Evolutionary conservation across 1,140 invertebrate species (phyloP).

Genomic region (Matsumurasca onukii): DNA sequence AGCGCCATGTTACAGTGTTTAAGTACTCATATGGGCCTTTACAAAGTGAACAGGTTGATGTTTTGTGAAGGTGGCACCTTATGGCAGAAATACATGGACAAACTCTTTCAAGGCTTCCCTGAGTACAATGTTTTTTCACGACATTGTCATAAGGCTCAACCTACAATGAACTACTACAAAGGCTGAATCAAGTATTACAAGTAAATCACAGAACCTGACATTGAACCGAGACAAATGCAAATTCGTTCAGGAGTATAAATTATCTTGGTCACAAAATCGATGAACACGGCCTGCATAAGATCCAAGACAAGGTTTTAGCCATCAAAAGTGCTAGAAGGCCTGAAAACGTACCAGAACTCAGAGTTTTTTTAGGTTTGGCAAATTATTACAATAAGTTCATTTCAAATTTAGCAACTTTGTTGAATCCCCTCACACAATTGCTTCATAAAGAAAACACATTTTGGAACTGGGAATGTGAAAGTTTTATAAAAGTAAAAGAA

Average conservation of each 20-base stretch:
- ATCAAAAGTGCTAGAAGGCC: slow-evolving; percentile 37
- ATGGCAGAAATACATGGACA: slow-evolving; percentile 45
- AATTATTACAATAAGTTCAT: slow-evolving; percentile 46
- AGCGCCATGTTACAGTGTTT: not conserved
- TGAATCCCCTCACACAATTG: too few species aligned
- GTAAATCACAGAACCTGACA: slow-evolving; percentile 17
- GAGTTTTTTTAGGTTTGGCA: slow-evolving; percentile 45
- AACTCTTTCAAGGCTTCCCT: slow-evolving; percentile 10
- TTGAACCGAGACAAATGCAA: slow-evolving; percentile 32
- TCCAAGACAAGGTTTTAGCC: slow-evolving; percentile 38
- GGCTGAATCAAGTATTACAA: not conserved
- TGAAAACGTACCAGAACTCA: slow-evolving; percentile 39
- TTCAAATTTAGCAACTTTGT: slow-evolving; percentile 29
- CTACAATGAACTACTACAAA: not conserved
- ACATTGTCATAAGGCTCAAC: slow-evolving; percentile 31
- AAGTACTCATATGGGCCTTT: slow-evolving; percentile 37
- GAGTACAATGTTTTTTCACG: slow-evolving; percentile 30
- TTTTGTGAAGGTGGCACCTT: slow-evolving; percentile 43
- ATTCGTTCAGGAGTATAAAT: slow-evolving; percentile 27
- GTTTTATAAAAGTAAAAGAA: not conserved
- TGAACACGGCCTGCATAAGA: slow-evolving; percentile 34
- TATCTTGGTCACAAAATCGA: slow-evolving; percentile 41
- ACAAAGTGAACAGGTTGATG: slow-evolving; percentile 42
- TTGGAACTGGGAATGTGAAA: not conserved
- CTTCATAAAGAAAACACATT: not conserved